Evolutionary conservation across 2,888 invertebrate genomes (phyloP).

Genomic region (Noctua janthina): DNA sequence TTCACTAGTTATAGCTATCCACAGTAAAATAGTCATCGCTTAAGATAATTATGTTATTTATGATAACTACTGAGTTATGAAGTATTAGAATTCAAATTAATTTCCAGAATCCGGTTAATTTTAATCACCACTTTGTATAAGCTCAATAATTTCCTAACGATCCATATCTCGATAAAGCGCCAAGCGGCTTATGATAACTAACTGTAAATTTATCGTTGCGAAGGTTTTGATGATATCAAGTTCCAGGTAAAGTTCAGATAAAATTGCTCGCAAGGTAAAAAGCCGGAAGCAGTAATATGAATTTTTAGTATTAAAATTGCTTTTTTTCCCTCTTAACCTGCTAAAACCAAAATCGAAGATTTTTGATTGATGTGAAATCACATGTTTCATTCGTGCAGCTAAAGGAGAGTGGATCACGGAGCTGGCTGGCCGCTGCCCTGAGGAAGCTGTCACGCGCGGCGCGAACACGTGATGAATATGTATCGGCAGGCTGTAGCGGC

Average conservation of each 20-base stretch:
- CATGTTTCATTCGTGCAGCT: slow-evolving; percentile 29
- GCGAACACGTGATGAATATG: slow-evolving; percentile 89
- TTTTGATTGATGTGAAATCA: slow-evolving; percentile 29
- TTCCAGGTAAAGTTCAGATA: slow-evolving; percentile 34
- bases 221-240: slow-evolving; percentile 48
- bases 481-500: slow-evolving; percentile 87
- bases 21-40: slow-evolving; percentile 36
- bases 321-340: neutral
- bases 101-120: slow-evolving; percentile 54
- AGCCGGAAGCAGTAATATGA: slow-evolving; percentile 31
- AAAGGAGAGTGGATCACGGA: slow-evolving; percentile 34
- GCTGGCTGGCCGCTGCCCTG: slow-evolving; percentile 73
- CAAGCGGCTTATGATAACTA: slow-evolving; percentile 51
- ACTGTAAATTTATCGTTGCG: slow-evolving; percentile 51
- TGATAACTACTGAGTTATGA: slow-evolving; percentile 48
- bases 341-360: neutral
- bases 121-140: slow-evolving; percentile 49
- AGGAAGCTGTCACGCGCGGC: slow-evolving; percentile 89
- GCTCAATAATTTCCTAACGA: slow-evolving; percentile 50
- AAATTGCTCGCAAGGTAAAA: slow-evolving; percentile 20
- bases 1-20: slow-evolving; percentile 1
- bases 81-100: slow-evolving; percentile 47
- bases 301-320: neutral
- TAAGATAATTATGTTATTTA: slow-evolving; percentile 63
- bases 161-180: slow-evolving; percentile 53